Conservation (phyloP, 1,140 invertebrate species). For the Bombus confusus region DNA sequence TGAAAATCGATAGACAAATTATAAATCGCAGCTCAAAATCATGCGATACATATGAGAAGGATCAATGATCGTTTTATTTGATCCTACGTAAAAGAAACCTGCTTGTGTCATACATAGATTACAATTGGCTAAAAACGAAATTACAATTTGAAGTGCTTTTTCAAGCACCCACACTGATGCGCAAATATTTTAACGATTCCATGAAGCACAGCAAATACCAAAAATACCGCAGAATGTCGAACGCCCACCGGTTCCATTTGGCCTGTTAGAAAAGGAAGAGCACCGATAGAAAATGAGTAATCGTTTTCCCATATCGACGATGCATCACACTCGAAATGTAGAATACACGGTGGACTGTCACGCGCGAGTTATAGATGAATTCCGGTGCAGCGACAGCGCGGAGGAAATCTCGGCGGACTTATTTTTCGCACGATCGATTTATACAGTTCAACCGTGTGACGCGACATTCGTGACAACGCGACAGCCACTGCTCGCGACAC, state of each 20-base stretch:
- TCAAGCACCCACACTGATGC: too few species aligned
- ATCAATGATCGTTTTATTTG: too few species aligned
- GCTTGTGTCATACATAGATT: too few species aligned
- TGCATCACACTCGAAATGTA: conserved; percentile 5
- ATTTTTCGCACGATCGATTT: conserved; percentile 62
- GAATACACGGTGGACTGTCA: conserved; percentile 3
- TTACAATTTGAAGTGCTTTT: too few species aligned
- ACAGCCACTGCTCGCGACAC: conserved; percentile 43
- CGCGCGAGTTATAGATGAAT: conserved; percentile 32
- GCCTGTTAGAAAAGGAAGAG: too few species aligned
- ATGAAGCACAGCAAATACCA: not conserved
- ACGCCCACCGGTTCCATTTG: not conserved
- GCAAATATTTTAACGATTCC: not conserved
- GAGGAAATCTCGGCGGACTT: conserved; percentile 30
- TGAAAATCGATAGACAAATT: too few species aligned
- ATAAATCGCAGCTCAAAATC: too few species aligned
- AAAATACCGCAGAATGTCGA: not conserved
- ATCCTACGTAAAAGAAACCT: too few species aligned
- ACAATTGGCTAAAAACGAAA: too few species aligned
- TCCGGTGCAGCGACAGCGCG: not conserved
- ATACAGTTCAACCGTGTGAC: conserved; percentile 55
- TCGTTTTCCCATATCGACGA: conserved; percentile 16
- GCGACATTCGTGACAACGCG: conserved; percentile 52
- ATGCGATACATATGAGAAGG: too few species aligned
- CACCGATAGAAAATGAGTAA: conserved; percentile 8